Percentiles rank a stretch among this genome's conserved stretches.
Evolutionary conservation across 2,113 vertebrate genomes (phyloP).

Genomic region (Arenaria interpres): DNA sequence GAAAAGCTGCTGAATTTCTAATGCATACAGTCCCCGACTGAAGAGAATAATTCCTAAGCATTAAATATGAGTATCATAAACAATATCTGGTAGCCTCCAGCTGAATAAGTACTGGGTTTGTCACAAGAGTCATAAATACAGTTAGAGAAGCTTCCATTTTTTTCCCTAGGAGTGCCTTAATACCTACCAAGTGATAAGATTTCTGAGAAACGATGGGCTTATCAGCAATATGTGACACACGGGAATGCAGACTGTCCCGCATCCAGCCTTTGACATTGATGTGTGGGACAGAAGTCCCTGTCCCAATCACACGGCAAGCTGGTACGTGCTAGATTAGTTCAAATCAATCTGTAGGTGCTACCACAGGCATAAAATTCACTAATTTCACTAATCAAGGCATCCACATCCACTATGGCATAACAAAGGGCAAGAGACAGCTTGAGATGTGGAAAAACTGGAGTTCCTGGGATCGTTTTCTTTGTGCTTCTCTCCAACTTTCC

Average conservation of each 20-base stretch:
- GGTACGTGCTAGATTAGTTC: neutral
- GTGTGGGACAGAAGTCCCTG: neutral
- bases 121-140: neutral
- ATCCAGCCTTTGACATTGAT: fast-evolving
- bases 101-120: neutral
- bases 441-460: neutral
- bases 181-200: neutral
- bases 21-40: neutral
- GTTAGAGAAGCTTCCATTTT: neutral
- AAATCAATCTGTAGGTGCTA: neutral
- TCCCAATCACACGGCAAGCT: neutral
- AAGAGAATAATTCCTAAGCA: neutral
- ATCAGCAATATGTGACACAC: neutral
- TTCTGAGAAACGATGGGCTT: neutral
- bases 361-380: fast-evolving
- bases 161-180: neutral
- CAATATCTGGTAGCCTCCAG: neutral
- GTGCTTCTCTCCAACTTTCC: neutral
- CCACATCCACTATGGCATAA: neutral
- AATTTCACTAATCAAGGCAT: neutral
- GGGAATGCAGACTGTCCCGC: neutral
- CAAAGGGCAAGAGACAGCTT: neutral
- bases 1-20: neutral
- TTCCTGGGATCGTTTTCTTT: neutral
- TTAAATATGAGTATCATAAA: neutral